Conservation (phyloP, 2,797 vertebrate species). For the Lacerta viridis region DNA sequence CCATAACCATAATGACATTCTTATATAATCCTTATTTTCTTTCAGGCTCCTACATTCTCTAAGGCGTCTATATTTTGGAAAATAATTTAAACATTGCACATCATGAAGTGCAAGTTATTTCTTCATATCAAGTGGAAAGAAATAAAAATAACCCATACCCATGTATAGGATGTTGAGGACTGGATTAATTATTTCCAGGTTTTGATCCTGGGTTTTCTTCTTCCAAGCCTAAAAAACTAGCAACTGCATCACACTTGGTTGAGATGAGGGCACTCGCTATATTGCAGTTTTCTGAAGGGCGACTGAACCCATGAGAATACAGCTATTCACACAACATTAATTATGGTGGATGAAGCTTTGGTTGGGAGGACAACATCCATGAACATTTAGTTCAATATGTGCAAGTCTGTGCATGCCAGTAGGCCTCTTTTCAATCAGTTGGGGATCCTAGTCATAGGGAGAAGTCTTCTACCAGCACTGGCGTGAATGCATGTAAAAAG, state of each 20-base stretch:
- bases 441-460: not conserved
- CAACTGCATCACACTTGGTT: constrained; percentile 3
- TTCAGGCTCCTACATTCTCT: constrained; percentile 85
- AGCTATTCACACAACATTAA: not conserved
- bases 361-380: not conserved
- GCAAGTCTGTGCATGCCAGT: not conserved
- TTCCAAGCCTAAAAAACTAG: constrained; percentile 26
- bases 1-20: constrained; percentile 84
- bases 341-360: not conserved
- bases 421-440: not conserved
- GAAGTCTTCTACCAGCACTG: too few relatives aligned
- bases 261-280: constrained; percentile 18
- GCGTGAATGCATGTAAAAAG: too few relatives aligned
- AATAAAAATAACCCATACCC: constrained; percentile 36
- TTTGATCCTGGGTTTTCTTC: constrained; percentile 20
- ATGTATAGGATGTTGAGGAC: not conserved
- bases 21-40: constrained; percentile 85
- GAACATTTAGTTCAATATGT: not conserved
- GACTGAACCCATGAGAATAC: not conserved
- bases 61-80: constrained; percentile 84
- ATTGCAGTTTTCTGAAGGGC: not conserved
- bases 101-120: constrained; percentile 59
- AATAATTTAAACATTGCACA: constrained; percentile 72
- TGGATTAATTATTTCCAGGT: constrained; percentile 28
- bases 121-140: constrained; percentile 48